A percentile compares a stretch with the other conserved stretches of the same genome.
Evolutionary conservation across 30 jellyfish, hydroid and myxozoan genomes (phyloP).

Genomic region (Aurelia aurita): DNA sequence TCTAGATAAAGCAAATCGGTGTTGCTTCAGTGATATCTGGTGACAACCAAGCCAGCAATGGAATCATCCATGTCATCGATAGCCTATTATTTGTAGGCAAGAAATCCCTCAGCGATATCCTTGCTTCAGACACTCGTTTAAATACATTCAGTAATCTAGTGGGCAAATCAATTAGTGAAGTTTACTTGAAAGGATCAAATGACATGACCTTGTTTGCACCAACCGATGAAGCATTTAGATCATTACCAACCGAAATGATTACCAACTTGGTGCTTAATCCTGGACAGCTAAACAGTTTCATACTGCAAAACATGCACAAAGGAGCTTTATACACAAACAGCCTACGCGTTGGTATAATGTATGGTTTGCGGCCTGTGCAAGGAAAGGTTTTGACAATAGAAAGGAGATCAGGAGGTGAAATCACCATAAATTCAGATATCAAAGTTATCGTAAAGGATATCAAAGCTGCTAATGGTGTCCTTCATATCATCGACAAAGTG

Average conservation of each 20-base stretch:
- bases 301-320: constrained; percentile 53
- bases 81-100: constrained; percentile 28
- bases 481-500: constrained; percentile 68
- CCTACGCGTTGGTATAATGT: constrained; percentile 17
- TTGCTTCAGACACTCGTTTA: constrained; percentile 43
- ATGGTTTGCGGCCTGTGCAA: constrained; percentile 55
- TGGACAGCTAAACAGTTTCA: constrained; percentile 9
- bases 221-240: constrained; percentile 54
- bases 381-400: constrained; percentile 36
- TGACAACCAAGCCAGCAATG: constrained; percentile 56
- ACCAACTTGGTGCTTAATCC: constrained; percentile 36
- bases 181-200: constrained; percentile 21
- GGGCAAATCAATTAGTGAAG: constrained; percentile 43
- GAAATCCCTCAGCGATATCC: constrained; percentile 33
- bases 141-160: constrained; percentile 16
- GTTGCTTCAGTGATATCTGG: constrained; percentile 44
- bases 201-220: constrained; percentile 79
- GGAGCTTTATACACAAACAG: constrained; percentile 36
- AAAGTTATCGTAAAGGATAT: constrained; percentile 15
- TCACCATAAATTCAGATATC: constrained; percentile 40
- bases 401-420: constrained; percentile 10
- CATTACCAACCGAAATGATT: constrained; percentile 29
- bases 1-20: constrained; percentile 58
- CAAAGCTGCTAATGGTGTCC: constrained; percentile 60
- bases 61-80: constrained; percentile 57